Base-by-base conservation (phyloP, 2,797 vertebrate species). In the Aselliscus stoliczkanus region DNA sequence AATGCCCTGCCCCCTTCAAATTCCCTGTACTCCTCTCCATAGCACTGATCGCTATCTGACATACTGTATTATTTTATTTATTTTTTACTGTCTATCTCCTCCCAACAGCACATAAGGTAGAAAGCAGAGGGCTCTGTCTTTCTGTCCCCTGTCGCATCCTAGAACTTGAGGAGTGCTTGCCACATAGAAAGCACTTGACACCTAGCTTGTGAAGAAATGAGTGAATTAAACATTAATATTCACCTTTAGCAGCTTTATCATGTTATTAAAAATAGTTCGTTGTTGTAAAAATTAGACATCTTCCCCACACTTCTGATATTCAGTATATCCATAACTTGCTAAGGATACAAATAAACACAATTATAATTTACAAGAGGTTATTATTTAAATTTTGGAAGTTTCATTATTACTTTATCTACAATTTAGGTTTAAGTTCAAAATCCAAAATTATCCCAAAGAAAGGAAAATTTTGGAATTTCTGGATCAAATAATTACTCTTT, bases 11-110 rank as follows among this genome's bases (percentile, higher is more conserved):
- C 39, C 29, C 75, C 17, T 50, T 18, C 25, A 69, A 44, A 31
- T 1, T 4, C 31, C 34, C 25, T 8, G 11, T 2, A 1, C 17
- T 4, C 27, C 60, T 37, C 50, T 39, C 15, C 37, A 3, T 1
- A 13, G 69, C 21, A 2, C 65, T 14, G 9, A 1, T 5, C 14
- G 0, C 27, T n/a, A 8, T 23, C 47, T 54, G 42, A 15, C 31
- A 12, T 2, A 8, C 20, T 5, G 0, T 20, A 23, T 42, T 14
- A 3, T 14, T 58, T 39, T 18, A 13, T 12, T 31, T 88, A 42
- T 2, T 20, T 7, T 52, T 37, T 13, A 23, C 37, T 37, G 8
- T 7, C 21, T 31, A 8, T 39, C 20, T 73, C 12, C 7, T 14
- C 47, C 15, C 39, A 20, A 23, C 21, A 9, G 11, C 37, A 73